Evolutionary conservation across 2,888 invertebrate species (phyloP), one percentile per base, ranked within the genome.

Genomic region (Zonitis immaculata): DNA sequence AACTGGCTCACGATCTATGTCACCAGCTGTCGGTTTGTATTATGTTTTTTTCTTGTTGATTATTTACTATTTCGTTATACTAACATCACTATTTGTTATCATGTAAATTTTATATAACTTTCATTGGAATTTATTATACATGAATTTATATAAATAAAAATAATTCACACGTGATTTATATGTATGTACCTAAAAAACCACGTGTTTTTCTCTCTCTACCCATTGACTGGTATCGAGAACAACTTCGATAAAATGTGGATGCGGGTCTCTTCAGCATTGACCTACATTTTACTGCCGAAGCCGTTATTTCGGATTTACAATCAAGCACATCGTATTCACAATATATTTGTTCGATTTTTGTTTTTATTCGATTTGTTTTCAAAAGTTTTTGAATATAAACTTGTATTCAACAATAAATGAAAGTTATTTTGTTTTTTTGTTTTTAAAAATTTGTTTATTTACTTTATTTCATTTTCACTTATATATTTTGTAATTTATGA

Each of bases 1-100:
- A 71, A 90, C 90, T 73, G 91, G 92, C 76, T 95, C 95, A 71
- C 87, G 95, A 80, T 95, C 95, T 79, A 95, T 95, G 91, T 95
- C 96, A 78, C 95, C 96, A 73, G 95, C 95, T 81, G 92, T 94
- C 79, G 93, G 93, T 93, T 75, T 82, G 91, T 84, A 62, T 35
- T 0, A 18, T 35, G 16, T 45, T 51, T 45, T n/a, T 35, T 25
- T n/a, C n/a, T n/a, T n/a, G n/a, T n/a, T n/a, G n/a, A n/a, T n/a
- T n/a, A n/a, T n/a, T n/a, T n/a, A n/a, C n/a, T n/a, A n/a, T n/a
- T n/a, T n/a, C n/a, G n/a, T n/a, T n/a, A n/a, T n/a, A n/a, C n/a
- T n/a, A n/a, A n/a, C n/a, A n/a, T 14, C 14, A 32, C 14, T 14
- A 8, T 32, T 32, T n/a, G 14, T 8, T 32, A 16, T 14, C n/a